Conservation (phyloP, 2,888 invertebrate species). For the Plebejus argus region DNA sequence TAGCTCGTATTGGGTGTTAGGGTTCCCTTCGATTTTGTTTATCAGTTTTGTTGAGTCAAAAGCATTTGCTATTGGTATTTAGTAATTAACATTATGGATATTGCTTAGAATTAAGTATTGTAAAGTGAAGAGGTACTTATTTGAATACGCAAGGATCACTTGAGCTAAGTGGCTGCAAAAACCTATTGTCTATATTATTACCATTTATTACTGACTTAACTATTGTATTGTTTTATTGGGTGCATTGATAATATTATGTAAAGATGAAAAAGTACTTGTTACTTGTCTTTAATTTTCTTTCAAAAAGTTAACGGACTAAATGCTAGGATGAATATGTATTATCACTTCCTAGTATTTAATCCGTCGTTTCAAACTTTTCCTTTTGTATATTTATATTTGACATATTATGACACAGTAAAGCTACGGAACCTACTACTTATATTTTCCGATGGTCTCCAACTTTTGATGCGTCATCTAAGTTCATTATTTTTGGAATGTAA, state of each 20-base stretch:
- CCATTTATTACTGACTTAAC: background rate
- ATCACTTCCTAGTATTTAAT: too few species aligned
- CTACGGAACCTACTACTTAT: conserved; percentile 39
- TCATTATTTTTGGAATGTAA: conserved; percentile 69
- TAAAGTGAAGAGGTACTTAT: background rate
- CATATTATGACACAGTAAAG: background rate
- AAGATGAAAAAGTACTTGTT: background rate
- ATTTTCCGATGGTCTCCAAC: conserved; percentile 33
- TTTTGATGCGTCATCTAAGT: conserved; percentile 66
- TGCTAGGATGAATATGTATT: too few species aligned
- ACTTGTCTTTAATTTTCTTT: background rate
- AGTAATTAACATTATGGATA: background rate
- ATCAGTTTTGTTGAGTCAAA: conserved; percentile 9
- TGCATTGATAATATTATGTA: too few species aligned
- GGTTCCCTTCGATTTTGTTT: conserved; percentile 19
- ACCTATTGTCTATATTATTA: background rate
- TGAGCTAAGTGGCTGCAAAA: background rate
- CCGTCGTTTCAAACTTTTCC: too few species aligned
- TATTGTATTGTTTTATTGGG: background rate
- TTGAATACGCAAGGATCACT: background rate
- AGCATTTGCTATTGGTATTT: background rate
- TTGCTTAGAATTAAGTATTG: background rate
- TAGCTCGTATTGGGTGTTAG: conserved; percentile 62
- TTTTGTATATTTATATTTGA: too few species aligned
- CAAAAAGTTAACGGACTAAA: too few species aligned